Evolutionary conservation across 2,888 invertebrate genomes (phyloP).

Genomic region (Limulus polyphemus): DNA sequence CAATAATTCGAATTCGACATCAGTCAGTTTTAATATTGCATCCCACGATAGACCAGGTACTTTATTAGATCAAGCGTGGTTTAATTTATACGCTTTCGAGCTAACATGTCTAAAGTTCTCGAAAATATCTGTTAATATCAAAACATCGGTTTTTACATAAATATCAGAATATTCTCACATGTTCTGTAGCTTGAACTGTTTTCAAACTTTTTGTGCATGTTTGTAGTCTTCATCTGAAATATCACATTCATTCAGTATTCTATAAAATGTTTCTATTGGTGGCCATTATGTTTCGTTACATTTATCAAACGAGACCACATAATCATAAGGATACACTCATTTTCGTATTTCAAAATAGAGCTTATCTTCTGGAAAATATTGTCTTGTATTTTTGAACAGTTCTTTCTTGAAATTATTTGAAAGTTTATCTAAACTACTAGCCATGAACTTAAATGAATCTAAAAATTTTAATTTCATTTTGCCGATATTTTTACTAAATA

Average conservation of each 20-base stretch:
- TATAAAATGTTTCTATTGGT: background rate
- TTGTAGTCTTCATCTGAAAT: conserved; percentile 21
- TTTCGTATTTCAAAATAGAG: conserved; percentile 22
- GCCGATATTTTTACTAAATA: no score
- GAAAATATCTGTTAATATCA: conserved; percentile 31
- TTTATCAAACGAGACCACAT: conserved; percentile 25
- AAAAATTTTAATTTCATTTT: no score
- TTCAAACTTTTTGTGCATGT: conserved; percentile 28
- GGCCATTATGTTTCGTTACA: conserved; percentile 28
- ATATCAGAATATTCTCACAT: conserved; percentile 22
- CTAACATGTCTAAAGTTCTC: conserved; percentile 30
- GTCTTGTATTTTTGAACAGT: conserved; percentile 8
- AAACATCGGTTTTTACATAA: conserved; percentile 11
- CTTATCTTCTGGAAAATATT: conserved; percentile 16
- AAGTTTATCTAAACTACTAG: no score
- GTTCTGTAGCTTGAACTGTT: conserved; percentile 23
- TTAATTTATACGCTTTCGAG: conserved; percentile 26
- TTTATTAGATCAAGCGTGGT: conserved; percentile 28
- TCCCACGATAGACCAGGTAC: conserved; percentile 31
- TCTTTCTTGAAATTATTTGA: no score
- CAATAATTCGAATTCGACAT: conserved; percentile 28
- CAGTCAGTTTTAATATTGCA: conserved; percentile 29
- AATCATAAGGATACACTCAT: conserved; percentile 32
- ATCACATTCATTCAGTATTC: conserved; percentile 2
- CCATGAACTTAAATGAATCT: no score